Evolutionary conservation across 2,113 vertebrate genomes (phyloP), one percentile per base, ranked within the genome.

Genomic region (Halcyon senegalensis): DNA sequence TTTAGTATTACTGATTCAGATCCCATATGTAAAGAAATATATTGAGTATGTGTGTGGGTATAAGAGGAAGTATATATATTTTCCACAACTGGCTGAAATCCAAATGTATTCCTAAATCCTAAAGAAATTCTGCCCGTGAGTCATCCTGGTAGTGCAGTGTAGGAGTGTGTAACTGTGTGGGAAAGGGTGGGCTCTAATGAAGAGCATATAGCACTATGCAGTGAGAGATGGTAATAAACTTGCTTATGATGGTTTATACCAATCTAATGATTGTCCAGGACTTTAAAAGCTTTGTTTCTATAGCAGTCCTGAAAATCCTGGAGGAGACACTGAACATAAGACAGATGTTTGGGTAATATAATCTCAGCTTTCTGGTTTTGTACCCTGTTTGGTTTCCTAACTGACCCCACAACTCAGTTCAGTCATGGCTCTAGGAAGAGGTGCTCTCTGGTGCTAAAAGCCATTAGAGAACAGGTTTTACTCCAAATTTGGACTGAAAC

Each of bases 21-120:
- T 83, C 55, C 87, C 92, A 91, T 85, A 94, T 83, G 86, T 73
- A 95, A 96, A 82, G 87, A 83, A 85, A 92, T 77, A 95, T 76
- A 92, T 69, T 19, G 77, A 84, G 84, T 41, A 53, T 0, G 5
- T 73, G 84, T 2, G 70, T 93, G 84, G 94, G 90, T 56, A 84
- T 35, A 82, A 60, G 48, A 92, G 91, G 77, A 92, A 92, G 53
- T 30, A 69, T 50, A 58, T 78, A 33, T 35, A 55, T 91, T 75
- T 91, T 91, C 90, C 69, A 89, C 0, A 30, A 16, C 84, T 82
- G 81, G n/a, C 86, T 91, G 53, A 69, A 91, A 96, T 79, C 86
- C 87, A 94, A 84, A 84, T 28, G 39, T 85, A 68, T 21, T 90
- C 77, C 89, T 66, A 79, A 96, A 96, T 55, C 74, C 62, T 69